Evolutionary conservation across 2,797 vertebrate species (phyloP).

Genomic region (Tauraco hartlaubi): DNA sequence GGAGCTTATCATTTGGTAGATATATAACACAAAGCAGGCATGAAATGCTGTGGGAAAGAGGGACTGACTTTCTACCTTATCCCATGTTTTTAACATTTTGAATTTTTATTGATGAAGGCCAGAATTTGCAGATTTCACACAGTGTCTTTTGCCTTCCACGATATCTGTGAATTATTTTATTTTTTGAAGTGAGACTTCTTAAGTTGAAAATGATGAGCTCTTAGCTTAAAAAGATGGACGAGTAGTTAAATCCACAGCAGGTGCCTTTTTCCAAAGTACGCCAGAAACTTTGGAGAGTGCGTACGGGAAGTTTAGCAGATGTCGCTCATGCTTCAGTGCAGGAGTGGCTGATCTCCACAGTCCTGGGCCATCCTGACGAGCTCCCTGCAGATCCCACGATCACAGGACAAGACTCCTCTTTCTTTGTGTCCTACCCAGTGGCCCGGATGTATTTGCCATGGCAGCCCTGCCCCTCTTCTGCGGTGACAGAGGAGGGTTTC

Average conservation of each 20-base stretch:
- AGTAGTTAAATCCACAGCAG: not conserved
- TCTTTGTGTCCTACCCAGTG: not conserved
- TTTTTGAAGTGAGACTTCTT: not conserved
- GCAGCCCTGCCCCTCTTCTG: not conserved
- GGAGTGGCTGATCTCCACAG: fast-evolving
- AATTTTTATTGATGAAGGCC: not conserved
- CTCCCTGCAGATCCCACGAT: fast-evolving
- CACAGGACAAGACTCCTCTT: not conserved
- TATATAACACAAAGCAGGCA: not conserved
- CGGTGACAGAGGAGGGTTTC: fast-evolving
- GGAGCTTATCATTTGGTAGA: conserved; percentile 15
- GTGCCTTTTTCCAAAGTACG: not conserved
- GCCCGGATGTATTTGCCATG: fast-evolving
- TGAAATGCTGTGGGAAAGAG: conserved; percentile 12
- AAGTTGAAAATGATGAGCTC: not conserved
- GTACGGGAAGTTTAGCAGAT: not conserved
- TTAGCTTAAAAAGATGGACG: not conserved
- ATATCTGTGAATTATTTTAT: not conserved
- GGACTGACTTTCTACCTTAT: not conserved
- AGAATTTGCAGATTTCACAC: not conserved
- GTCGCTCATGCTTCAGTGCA: not conserved
- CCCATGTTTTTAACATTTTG: not conserved
- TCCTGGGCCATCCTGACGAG: not conserved
- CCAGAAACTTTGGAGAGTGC: not conserved
- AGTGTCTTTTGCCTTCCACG: not conserved